Percentiles rank a stretch among this genome's conserved stretches.
Evolutionary conservation across 1,140 invertebrate species (phyloP).

Genomic region (Eumaeus atala): DNA sequence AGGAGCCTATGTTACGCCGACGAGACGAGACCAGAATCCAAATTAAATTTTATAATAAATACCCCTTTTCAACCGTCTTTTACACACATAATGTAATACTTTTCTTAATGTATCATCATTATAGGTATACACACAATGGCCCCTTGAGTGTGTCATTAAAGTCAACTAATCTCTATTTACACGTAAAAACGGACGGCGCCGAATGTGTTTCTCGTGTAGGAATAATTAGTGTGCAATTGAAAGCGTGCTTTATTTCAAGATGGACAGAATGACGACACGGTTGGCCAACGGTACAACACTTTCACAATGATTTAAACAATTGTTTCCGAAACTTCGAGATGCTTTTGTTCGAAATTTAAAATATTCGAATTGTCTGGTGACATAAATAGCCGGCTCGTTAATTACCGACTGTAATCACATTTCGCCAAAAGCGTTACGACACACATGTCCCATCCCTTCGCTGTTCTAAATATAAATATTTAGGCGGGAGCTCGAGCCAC

Average conservation of each 20-base stretch:
- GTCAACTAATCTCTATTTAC: constrained; percentile 71
- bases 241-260: constrained; percentile 71
- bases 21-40: constrained; percentile 61
- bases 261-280: constrained; percentile 57
- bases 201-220: constrained; percentile 70
- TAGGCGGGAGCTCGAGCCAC: constrained; percentile 59
- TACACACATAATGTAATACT: constrained; percentile 62
- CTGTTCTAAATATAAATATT: constrained; percentile 71
- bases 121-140: constrained; percentile 59
- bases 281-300: constrained; percentile 67
- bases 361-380: constrained; percentile 50
- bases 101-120: constrained; percentile 70
- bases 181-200: constrained; percentile 63
- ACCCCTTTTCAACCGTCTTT: constrained; percentile 55
- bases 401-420: constrained; percentile 71
- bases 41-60: constrained; percentile 70
- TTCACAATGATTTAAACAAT: constrained; percentile 58
- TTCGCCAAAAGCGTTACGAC: constrained; percentile 73
- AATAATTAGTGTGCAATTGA: constrained; percentile 74
- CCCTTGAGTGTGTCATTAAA: constrained; percentile 63
- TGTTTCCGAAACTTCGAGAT: constrained; percentile 44
- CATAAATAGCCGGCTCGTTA: constrained; percentile 66
- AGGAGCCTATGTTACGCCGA: constrained; percentile 51
- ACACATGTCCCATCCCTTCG: constrained; percentile 72
- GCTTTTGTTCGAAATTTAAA: constrained; percentile 45